These are phyloP conservation scores for Yasuhikotakia modesta DNA, from an alignment of 2,797 vertebrate species.

Conservation along the genomic window DNA sequence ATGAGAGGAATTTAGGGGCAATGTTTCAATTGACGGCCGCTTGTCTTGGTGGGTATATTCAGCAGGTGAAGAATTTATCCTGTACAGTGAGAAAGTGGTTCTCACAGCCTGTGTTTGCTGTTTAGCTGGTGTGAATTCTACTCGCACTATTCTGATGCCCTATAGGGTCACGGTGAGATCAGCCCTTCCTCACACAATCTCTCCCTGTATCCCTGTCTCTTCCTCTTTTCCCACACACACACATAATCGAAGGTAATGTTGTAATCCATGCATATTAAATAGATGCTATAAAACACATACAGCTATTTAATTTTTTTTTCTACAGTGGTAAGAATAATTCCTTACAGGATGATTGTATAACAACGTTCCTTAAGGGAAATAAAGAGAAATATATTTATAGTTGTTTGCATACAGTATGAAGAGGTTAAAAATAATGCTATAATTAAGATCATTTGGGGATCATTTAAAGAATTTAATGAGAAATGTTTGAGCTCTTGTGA, in stretches of 20 bases:
- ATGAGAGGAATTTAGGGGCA: conserved; percentile 53
- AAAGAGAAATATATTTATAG: too few relatives aligned
- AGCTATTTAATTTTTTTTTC: too few relatives aligned
- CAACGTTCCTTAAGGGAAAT: too few relatives aligned
- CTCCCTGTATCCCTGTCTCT: conserved; percentile 30
- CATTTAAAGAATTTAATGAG: too few relatives aligned
- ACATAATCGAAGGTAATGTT: neutral
- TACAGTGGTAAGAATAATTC: too few relatives aligned
- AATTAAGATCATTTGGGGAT: too few relatives aligned
- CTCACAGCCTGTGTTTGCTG: conserved; percentile 63
- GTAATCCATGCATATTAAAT: neutral
- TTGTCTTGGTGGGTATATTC: conserved; percentile 53
- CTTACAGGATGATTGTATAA: too few relatives aligned
- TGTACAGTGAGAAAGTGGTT: conserved; percentile 55
- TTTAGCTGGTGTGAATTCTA: conserved; percentile 63
- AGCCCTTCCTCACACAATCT: conserved; percentile 56
- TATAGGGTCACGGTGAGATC: conserved; percentile 58
- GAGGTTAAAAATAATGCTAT: too few relatives aligned
- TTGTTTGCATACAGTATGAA: too few relatives aligned
- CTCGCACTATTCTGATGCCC: conserved; percentile 57
- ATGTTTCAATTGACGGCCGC: conserved; percentile 54
- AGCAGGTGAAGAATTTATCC: conserved; percentile 62
- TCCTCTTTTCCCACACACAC: conserved; percentile 34
- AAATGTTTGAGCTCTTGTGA: too few relatives aligned
- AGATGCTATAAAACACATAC: too few relatives aligned